Evolutionary conservation across 1,140 invertebrate genomes (phyloP).

Genomic region (Polypedilum pembai): DNA sequence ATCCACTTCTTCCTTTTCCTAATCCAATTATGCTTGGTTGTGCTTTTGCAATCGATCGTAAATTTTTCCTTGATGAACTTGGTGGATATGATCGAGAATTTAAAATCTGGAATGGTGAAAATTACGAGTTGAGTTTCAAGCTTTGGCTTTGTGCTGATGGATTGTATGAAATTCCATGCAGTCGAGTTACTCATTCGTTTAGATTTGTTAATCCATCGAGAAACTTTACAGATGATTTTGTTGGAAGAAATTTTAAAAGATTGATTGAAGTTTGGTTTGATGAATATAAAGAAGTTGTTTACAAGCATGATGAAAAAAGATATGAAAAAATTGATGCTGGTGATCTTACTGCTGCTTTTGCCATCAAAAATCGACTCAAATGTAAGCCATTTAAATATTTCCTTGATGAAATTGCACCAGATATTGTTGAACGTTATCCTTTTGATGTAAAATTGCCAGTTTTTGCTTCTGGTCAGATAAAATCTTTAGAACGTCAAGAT

Average conservation of each 20-base stretch:
- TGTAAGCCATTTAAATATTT: conserved; percentile 95
- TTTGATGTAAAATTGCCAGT: conserved; percentile 65
- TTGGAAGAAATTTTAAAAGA: conserved; percentile 65
- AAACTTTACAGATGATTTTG: conserved; percentile 86
- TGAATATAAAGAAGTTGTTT: conserved; percentile 84
- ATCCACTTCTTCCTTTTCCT: conserved; percentile 84
- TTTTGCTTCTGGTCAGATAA: conserved; percentile 69
- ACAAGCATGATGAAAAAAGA: conserved; percentile 65
- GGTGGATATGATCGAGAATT: conserved; percentile 92
- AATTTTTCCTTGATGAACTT: conserved; percentile 90
- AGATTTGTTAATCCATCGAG: conserved; percentile 72
- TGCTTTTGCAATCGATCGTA: conserved; percentile 79
- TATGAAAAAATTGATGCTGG: conserved; percentile 67
- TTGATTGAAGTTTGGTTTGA: conserved; percentile 98
- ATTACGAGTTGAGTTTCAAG: conserved; percentile 92
- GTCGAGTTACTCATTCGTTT: conserved; percentile 92
- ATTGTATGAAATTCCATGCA: conserved; percentile 87
- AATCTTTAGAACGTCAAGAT: conserved; percentile 56
- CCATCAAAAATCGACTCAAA: conserved; percentile 59
- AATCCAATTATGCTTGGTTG: conserved; percentile 95
- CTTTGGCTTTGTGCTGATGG: conserved; percentile 86
- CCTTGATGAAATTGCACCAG: conserved; percentile 85
- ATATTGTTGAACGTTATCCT: conserved; percentile 56
- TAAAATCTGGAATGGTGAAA: conserved; percentile 74
- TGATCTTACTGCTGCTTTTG: conserved; percentile 57